Percentiles rank a stretch among this genome's conserved stretches.
These are phyloP conservation scores for Drosophila gunungcola DNA, from an alignment of 1,140 invertebrate genomes.

Conservation along the genomic window DNA sequence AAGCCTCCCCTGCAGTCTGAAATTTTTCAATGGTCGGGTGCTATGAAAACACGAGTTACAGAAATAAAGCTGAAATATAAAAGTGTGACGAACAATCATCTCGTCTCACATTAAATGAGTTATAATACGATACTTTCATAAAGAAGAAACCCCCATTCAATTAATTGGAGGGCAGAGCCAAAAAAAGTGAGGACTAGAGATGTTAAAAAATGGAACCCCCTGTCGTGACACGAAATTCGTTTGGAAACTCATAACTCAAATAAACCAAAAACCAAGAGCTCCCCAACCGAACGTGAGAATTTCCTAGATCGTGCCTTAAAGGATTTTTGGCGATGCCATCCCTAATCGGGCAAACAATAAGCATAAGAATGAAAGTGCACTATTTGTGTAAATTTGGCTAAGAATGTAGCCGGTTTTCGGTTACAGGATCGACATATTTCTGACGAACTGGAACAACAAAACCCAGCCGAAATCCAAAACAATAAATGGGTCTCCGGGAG, in stretches of 20 bases:
- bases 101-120: conserved; percentile 26
- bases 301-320: conserved; percentile 18
- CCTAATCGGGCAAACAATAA: conserved; percentile 29
- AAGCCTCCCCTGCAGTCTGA: background rate
- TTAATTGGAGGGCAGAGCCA: conserved; percentile 28
- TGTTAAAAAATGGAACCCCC: conserved; percentile 15
- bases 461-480: conserved; percentile 21
- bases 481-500: conserved; percentile 34
- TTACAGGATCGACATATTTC: conserved; percentile 46
- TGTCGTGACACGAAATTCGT: conserved; percentile 28
- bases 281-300: conserved; percentile 20
- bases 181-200: conserved; percentile 20
- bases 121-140: conserved; percentile 30
- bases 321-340: conserved; percentile 23
- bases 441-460: conserved; percentile 41
- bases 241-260: background rate
- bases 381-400: conserved; percentile 38
- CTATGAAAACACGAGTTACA: conserved; percentile 8
- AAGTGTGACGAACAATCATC: conserved; percentile 13
- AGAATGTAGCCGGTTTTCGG: conserved; percentile 39
- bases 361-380: conserved; percentile 28
- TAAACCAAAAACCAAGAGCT: conserved; percentile 2
- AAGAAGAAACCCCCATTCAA: conserved; percentile 27
- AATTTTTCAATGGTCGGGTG: background rate
- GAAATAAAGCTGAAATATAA: conserved; percentile 10